These are phyloP conservation scores for Phymorhynchus buccinoides DNA, from an alignment of 1,140 invertebrate species.

Conservation along the genomic window DNA sequence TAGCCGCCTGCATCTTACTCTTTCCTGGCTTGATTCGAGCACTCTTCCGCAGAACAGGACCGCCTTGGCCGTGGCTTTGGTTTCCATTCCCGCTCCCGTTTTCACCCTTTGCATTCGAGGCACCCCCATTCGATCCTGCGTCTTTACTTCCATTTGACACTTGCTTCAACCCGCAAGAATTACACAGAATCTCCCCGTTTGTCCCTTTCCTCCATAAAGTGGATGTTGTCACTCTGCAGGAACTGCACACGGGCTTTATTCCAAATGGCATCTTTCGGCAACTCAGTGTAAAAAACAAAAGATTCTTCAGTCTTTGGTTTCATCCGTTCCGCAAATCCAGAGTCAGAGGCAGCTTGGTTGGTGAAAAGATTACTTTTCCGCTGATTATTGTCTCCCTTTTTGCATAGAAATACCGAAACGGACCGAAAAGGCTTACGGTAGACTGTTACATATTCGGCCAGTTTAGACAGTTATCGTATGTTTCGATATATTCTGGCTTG, in stretches of 20 bases:
- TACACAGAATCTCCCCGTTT: constrained; percentile 78
- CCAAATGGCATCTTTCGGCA: constrained; percentile 77
- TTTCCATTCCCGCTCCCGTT: constrained; percentile 43
- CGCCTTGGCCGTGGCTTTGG: constrained; percentile 29
- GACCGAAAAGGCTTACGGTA: no score
- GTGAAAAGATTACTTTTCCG: no score
- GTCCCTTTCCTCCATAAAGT: constrained; percentile 79
- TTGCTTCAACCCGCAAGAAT: constrained; percentile 76
- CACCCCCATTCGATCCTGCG: constrained; percentile 15
- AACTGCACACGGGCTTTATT: constrained; percentile 78
- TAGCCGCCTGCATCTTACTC: constrained; percentile 77
- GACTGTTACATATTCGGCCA: no score
- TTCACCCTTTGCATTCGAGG: constrained; percentile 41
- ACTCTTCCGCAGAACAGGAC: constrained; percentile 69
- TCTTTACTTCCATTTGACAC: constrained; percentile 43
- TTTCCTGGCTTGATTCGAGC: constrained; percentile 71
- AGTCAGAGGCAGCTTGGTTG: no score
- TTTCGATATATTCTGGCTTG: no score
- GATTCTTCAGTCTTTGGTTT: no score
- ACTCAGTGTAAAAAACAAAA: no score
- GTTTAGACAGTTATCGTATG: no score
- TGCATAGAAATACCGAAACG: no score
- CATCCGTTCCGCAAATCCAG: no score
- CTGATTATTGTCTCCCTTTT: no score
- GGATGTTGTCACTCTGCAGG: constrained; percentile 78